phyloP scores from a whole-genome alignment of 2,797 vertebrate species.

The Gorsachius magnificus region DNA sequence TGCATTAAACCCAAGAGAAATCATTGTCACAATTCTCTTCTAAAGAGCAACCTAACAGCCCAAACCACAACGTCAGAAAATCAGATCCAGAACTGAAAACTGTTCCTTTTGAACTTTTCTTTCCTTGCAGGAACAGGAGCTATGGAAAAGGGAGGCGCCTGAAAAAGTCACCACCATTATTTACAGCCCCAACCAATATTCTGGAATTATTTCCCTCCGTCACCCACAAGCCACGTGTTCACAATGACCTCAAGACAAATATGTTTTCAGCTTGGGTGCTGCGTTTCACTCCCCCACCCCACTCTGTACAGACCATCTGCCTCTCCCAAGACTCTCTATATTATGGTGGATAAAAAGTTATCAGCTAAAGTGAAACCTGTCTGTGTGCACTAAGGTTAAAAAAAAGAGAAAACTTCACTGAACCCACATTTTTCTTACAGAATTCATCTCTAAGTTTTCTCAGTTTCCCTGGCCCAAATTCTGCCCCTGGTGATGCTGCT shows the following conservation, averaged over 20 bases:
- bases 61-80: neutral
- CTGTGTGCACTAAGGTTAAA: neutral
- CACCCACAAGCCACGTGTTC: neutral
- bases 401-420: neutral
- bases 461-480: neutral
- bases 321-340: neutral
- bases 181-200: neutral
- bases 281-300: neutral
- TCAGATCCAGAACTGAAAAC: neutral
- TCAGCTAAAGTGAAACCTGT: neutral
- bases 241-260: neutral
- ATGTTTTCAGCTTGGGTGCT: neutral
- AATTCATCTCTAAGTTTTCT: neutral
- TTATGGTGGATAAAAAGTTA: neutral
- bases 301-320: too few relatives aligned
- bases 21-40: neutral
- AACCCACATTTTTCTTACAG: neutral
- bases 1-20: neutral
- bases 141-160: neutral
- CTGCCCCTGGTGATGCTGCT: neutral
- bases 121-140: neutral
- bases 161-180: neutral
- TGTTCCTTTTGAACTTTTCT: neutral
- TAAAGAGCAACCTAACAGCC: neutral
- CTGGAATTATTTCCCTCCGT: neutral